Percentiles rank a stretch among this genome's conserved stretches.
phyloP scores from a whole-genome alignment of 1,140 invertebrate genomes.

The Portunus trituberculatus region DNA sequence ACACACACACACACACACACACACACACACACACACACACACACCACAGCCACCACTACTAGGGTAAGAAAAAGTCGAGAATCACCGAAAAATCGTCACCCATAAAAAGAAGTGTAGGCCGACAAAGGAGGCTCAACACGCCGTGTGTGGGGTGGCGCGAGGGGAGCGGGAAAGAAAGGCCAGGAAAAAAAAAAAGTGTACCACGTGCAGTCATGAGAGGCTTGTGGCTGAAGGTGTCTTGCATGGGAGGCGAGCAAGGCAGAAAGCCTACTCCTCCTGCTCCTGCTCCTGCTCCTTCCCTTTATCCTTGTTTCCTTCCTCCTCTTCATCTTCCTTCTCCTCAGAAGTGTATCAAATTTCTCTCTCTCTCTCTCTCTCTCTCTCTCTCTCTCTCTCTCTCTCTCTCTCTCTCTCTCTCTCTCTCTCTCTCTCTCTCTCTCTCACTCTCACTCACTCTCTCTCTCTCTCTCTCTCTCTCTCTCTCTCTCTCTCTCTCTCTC shows the following conservation, averaged over 20 bases:
- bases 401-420: constrained; percentile 34
- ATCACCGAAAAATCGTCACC: no score
- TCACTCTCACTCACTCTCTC: neutral
- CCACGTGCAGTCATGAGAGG: neutral
- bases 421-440: constrained; percentile 22
- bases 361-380: neutral
- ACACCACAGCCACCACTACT: no score
- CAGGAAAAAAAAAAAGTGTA: neutral
- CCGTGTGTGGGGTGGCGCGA: neutral
- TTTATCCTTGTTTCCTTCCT: no score
- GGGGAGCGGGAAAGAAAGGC: neutral
- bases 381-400: constrained; percentile 22
- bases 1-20: neutral
- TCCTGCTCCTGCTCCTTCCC: neutral
- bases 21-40: no score
- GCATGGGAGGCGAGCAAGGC: neutral
- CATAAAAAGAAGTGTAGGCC: no score
- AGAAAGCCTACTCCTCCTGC: neutral
- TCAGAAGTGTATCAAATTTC: no score
- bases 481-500: constrained; percentile 21
- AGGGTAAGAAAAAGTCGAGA: no score
- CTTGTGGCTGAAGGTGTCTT: neutral
- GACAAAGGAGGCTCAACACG: no score
- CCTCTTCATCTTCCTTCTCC: no score
- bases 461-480: constrained; percentile 28